Percentiles rank a stretch among this genome's conserved stretches.
These are phyloP conservation scores for Rynchops niger DNA, from an alignment of 2,113 vertebrate genomes.

Conservation along the genomic window DNA sequence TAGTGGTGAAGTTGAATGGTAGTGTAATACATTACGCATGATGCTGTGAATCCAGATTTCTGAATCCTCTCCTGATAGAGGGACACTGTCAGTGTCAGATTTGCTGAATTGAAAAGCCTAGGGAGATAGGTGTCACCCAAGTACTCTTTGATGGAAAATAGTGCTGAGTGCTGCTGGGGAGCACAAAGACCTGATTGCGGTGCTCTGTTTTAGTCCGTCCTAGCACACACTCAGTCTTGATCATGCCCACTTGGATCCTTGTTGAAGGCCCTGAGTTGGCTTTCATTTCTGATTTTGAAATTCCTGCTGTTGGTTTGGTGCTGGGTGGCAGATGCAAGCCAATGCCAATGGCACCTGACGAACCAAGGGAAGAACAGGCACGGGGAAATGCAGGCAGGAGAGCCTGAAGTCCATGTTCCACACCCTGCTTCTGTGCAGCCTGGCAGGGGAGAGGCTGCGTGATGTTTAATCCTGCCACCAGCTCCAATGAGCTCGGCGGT, in stretches of 20 bases:
- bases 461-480: not conserved
- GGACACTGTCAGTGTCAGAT: not conserved
- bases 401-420: not conserved
- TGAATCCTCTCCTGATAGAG: not conserved
- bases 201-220: not conserved
- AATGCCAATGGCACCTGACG: not conserved
- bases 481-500: not conserved
- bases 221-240: not conserved
- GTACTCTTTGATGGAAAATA: not conserved
- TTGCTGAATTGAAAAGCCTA: not conserved
- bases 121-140: not conserved
- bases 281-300: not conserved
- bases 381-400: not conserved
- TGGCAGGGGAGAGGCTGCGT: fast-evolving
- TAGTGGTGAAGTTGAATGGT: not conserved
- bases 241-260: no score
- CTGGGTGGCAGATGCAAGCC: not conserved
- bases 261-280: not conserved
- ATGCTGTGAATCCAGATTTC: not conserved
- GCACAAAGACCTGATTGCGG: not conserved
- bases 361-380: not conserved
- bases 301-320: not conserved
- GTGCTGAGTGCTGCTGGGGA: not conserved
- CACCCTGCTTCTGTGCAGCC: not conserved
- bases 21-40: not conserved